phyloP scores from a whole-genome alignment of 2,113 vertebrate genomes.

The Sardina pilchardus region DNA sequence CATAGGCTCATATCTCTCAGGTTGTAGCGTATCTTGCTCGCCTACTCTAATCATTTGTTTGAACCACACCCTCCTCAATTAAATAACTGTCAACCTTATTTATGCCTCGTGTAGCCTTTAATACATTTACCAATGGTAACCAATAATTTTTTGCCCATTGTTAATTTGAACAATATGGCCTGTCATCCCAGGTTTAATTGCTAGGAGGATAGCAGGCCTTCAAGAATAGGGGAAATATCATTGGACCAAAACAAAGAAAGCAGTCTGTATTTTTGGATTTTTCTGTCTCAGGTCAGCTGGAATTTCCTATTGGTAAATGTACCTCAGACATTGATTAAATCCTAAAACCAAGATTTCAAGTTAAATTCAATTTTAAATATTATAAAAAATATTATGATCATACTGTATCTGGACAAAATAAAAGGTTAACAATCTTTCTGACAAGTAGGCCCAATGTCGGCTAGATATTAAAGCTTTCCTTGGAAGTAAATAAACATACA shows the following conservation, averaged over 20 bases:
- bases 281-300: neutral
- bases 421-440: neutral
- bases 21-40: neutral
- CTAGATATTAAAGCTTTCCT: neutral
- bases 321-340: neutral
- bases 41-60: neutral
- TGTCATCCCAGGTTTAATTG: neutral
- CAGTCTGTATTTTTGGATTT: neutral
- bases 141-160: neutral
- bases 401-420: neutral
- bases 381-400: neutral
- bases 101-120: neutral
- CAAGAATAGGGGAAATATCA: neutral
- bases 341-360: too few species aligned
- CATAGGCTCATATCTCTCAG: neutral
- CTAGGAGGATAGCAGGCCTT: neutral
- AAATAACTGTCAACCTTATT: neutral
- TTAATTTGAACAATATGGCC: neutral
- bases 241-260: neutral
- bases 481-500: neutral
- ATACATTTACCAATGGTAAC: neutral
- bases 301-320: neutral
- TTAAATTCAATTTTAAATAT: neutral
- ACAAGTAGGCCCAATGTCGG: neutral
- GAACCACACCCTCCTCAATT: neutral